Percentiles rank a stretch among this genome's conserved stretches.
Evolutionary conservation across 2,888 invertebrate species (phyloP).

Genomic region (Scaptomyza tumidula): DNA sequence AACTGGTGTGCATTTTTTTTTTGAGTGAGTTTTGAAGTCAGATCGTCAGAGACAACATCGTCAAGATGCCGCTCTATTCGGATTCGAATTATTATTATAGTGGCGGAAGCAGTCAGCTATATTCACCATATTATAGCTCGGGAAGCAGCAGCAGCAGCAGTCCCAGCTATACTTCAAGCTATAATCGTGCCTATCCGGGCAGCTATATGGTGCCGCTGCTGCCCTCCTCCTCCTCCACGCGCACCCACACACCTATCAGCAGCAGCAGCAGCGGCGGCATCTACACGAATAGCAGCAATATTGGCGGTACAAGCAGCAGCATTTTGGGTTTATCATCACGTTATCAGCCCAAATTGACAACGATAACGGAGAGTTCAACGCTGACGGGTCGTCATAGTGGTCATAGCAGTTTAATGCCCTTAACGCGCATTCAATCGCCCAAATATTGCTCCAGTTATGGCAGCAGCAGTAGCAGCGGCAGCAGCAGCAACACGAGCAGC

Average conservation of each 20-base stretch:
- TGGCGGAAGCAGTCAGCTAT: constrained; percentile 85
- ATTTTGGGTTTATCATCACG: constrained; percentile 83
- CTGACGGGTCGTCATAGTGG: constrained; percentile 65
- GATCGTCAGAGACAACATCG: neutral
- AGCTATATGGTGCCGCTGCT: constrained; percentile 81
- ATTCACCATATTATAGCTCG: constrained; percentile 85
- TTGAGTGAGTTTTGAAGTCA: constrained; percentile 24
- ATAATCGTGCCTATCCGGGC: constrained; percentile 85
- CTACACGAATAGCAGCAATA: constrained; percentile 13
- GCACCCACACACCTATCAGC: constrained; percentile 17
- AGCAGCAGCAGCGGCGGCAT: constrained; percentile 37
- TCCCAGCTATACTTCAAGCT: constrained; percentile 86
- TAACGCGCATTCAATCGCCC: constrained; percentile 86
- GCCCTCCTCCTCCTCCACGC: neutral
- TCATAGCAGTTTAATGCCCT: constrained; percentile 81
- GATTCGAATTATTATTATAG: constrained; percentile 87
- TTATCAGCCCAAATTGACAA: constrained; percentile 90
- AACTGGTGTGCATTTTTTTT: constrained; percentile 27
- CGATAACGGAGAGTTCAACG: constrained; percentile 87
- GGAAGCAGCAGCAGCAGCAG: constrained; percentile 82
- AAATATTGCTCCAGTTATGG: constrained; percentile 85
- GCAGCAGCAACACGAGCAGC: constrained; percentile 71
- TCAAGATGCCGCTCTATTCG: constrained; percentile 88
- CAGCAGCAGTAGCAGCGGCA: constrained; percentile 66
- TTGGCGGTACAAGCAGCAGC: constrained; percentile 29